Base-by-base conservation (phyloP, 2,797 vertebrate species). In the Lepilemur ruficaudatus region DNA sequence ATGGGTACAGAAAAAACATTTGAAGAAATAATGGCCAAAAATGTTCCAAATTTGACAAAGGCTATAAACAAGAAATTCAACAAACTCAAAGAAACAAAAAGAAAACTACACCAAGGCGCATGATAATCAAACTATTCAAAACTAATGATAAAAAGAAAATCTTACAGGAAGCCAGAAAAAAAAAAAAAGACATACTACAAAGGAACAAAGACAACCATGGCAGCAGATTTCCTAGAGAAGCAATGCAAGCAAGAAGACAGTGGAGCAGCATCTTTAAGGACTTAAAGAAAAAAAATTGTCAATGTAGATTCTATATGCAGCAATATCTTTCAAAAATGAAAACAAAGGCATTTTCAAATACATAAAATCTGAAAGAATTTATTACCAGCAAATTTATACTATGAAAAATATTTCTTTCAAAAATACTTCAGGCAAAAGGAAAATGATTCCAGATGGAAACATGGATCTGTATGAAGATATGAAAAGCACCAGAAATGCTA, bases 381-480 rank as follows among this genome's bases (percentile, higher is more conserved):
- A 84, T 69, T 78, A 57, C 22, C 46, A 83, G n/a, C n/a, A 94
- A 70, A 75, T 14, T 14, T 22, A 5, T 63, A 23, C 23, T 73
- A 73, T 20, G 35, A 69, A 61, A 87, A 85, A 38, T 78, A 78
- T 25, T 35, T 78, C 25, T 78, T 89, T 70, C n/a, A 80, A 32
- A 41, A 91, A 1, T 46, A 6, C 28, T 55, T 38, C 28, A 52
- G 70, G 12, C 59, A 59, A 89, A 79, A 41, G 65, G 32, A 59
- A 94, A 92, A 89, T 89, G 28, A 80, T 65, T 94, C 72, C 41
- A 80, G 48, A 65, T 14, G n/a, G 55, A 89, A 84, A 84, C 89
- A 65, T 32, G 18, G 43, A 46, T 88, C 13, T 80, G 91, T 17
- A 55, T 2, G 61, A 92, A 75, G 25, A 79, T 85, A 52, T 63